Evolutionary conservation across 2,888 invertebrate genomes (phyloP).

Genomic region (Drosophila mettleri): DNA sequence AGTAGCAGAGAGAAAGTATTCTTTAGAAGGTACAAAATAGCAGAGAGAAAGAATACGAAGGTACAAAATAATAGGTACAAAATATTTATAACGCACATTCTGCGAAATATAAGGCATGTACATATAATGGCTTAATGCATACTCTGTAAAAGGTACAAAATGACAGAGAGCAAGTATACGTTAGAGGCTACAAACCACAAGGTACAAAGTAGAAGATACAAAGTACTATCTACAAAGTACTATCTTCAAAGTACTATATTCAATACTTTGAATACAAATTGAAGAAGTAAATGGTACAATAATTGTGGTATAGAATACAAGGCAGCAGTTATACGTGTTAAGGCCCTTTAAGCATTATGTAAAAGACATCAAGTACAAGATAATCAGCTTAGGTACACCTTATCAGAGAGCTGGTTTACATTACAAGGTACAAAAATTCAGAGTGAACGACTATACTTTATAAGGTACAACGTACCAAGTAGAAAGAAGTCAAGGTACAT

Average conservation of each 20-base stretch:
- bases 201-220: not conserved
- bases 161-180: not conserved
- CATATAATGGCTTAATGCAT: too few relatives aligned
- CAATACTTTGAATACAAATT: too few relatives aligned
- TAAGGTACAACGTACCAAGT: not conserved
- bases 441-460: too few relatives aligned
- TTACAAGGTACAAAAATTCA: not conserved
- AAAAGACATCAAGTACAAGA: too few relatives aligned
- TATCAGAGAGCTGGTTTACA: too few relatives aligned
- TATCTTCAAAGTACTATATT: not conserved
- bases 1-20: not conserved
- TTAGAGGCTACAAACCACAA: not conserved
- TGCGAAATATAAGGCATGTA: not conserved
- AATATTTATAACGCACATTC: not conserved
- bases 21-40: not conserved
- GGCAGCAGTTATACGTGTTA: too few relatives aligned
- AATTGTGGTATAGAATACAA: too few relatives aligned
- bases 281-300: too few relatives aligned
- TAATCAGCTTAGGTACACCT: too few relatives aligned
- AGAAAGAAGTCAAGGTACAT: not conserved
- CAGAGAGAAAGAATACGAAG: not conserved
- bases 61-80: not conserved
- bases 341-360: too few relatives aligned
- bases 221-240: not conserved
- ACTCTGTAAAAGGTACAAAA: not conserved